A percentile compares a stretch with the other conserved stretches of the same genome.
Evolutionary conservation across 2,888 invertebrate species (phyloP).

Genomic region (Zygothrica quintamaculata): DNA sequence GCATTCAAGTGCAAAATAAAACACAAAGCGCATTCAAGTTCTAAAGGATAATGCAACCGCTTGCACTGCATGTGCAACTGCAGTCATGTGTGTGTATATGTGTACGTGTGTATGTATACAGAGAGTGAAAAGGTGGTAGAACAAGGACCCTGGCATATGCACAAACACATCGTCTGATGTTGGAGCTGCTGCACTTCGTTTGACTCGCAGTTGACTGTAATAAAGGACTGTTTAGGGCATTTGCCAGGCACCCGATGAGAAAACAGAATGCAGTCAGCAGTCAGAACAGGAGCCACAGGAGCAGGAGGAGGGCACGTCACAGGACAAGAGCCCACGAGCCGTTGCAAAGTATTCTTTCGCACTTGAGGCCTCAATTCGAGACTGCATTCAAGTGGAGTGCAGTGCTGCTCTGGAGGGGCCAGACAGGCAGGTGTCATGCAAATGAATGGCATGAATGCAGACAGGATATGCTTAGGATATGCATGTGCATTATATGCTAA

Average conservation of each 20-base stretch:
- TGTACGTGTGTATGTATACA: neutral
- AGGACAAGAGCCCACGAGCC: conserved; percentile 10
- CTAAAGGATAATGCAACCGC: conserved; percentile 75
- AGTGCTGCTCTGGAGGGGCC: conserved; percentile 23
- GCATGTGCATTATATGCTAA: conserved; percentile 33
- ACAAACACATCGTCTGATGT: conserved; percentile 55
- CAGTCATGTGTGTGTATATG: conserved; percentile 20
- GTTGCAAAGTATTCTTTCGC: conserved; percentile 58
- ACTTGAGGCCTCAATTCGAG: conserved; percentile 66
- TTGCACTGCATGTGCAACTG: conserved; percentile 73
- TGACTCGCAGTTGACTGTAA: conserved; percentile 81
- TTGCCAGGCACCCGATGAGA: conserved; percentile 40
- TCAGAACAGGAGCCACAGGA: conserved; percentile 9
- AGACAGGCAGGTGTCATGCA: conserved; percentile 36
- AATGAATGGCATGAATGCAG: conserved; percentile 26
- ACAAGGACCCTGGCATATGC: conserved; percentile 51
- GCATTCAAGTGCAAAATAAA: conserved; percentile 65
- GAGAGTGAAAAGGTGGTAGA: conserved; percentile 3
- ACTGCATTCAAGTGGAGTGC: conserved; percentile 60
- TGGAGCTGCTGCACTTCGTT: conserved; percentile 68
- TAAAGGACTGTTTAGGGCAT: conserved; percentile 76
- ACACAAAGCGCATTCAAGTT: conserved; percentile 63
- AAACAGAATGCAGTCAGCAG: no score
- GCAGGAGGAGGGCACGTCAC: conserved; percentile 1
- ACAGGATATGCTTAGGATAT: conserved; percentile 15